phyloP scores from a whole-genome alignment of 1,140 invertebrate species.

The Parasteatoda tepidariorum region DNA sequence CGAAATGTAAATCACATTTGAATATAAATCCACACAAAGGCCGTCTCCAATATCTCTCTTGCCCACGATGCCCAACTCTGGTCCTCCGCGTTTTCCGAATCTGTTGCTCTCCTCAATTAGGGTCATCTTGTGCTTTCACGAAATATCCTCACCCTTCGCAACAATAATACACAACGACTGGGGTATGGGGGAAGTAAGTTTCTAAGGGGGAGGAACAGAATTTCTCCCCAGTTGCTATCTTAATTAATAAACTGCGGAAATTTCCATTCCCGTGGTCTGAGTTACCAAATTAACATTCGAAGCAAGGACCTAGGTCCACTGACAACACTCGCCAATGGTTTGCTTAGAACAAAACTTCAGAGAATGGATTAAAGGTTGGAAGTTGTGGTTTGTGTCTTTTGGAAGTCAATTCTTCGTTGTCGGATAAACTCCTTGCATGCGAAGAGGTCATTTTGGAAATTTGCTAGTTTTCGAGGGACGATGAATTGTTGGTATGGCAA shows the following conservation, averaged over 20 bases:
- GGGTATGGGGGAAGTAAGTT: too few species aligned
- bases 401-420: background rate
- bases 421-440: background rate
- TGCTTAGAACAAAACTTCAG: background rate
- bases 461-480: background rate
- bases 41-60: background rate
- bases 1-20: too few species aligned
- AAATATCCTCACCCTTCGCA: background rate
- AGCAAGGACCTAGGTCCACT: background rate
- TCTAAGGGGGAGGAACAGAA: too few species aligned
- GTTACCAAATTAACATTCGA: constrained; percentile 7
- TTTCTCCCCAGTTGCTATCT: background rate
- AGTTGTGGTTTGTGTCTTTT: background rate
- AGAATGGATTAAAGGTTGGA: background rate
- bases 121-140: background rate
- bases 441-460: background rate
- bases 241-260: constrained; percentile 15
- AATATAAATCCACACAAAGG: too few species aligned
- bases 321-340: background rate
- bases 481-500: too few species aligned
- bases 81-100: background rate
- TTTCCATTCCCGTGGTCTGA: background rate
- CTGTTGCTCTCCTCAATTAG: background rate
- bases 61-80: background rate
- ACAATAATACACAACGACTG: too few species aligned